phyloP scores from a whole-genome alignment of 2,888 invertebrate species.

The Macrophya annulata region DNA sequence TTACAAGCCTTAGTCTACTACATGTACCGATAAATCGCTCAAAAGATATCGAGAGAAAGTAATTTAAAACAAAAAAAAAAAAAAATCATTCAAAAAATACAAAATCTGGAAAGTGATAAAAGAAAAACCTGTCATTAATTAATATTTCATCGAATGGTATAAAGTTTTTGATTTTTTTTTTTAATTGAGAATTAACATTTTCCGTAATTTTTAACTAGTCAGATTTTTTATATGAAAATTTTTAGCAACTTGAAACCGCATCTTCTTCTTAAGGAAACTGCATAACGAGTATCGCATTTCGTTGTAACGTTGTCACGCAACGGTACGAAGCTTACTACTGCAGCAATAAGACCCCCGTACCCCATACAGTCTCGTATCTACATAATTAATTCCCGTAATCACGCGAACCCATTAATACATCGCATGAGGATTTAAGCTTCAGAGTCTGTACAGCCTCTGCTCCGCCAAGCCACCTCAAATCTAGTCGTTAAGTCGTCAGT shows the following conservation, averaged over 20 bases:
- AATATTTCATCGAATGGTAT: no score
- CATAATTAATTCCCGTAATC: conserved; percentile 41
- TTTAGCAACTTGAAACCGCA: conserved; percentile 7
- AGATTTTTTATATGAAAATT: conserved; percentile 30
- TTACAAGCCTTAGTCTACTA: neutral
- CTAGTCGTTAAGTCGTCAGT: conserved; percentile 26
- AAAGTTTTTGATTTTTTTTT: no score
- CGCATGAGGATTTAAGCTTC: neutral
- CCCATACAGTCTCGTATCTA: neutral
- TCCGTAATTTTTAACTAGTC: neutral
- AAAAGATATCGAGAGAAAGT: neutral
- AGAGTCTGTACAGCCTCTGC: neutral
- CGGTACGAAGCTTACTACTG: neutral
- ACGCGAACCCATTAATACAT: conserved; percentile 44
- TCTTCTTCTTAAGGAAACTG: neutral
- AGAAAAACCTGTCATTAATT: no score
- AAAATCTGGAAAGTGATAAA: no score
- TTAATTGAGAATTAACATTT: neutral
- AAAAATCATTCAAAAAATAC: no score
- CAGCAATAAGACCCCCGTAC: conserved; percentile 14
- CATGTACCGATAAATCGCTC: neutral
- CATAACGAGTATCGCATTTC: conserved; percentile 22
- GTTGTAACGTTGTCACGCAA: conserved; percentile 7
- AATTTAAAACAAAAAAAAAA: neutral
- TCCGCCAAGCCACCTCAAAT: neutral